Evolutionary conservation across 2,797 vertebrate genomes (phyloP), one percentile per base, ranked within the genome.

Genomic region (Xiphorhynchus erythropygius): DNA sequence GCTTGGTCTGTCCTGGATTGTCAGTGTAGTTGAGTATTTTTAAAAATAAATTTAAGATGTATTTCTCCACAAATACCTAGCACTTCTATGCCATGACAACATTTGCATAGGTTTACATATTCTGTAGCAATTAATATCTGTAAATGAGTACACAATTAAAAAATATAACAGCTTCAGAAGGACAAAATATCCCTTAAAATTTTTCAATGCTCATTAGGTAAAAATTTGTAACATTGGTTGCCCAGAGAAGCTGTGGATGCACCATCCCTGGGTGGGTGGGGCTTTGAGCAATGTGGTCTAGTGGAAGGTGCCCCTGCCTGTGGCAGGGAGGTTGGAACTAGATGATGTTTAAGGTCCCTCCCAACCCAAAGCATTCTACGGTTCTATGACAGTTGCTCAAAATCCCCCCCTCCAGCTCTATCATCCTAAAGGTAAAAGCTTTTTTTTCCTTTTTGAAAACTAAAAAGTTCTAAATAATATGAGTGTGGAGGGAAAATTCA

Each of bases 321-420:
- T 7, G 19, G 63, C 32, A 63, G 32, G 15, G 8, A 7, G 16
- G 11, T 21, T 30, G 11, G 64, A 81, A 67, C 37, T 0, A 18
- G 8, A 28, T 59, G 39, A 59, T n/a, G 18, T 83, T 83, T 44
- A 12, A 63, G 42, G 27, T 39, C 24, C 42, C 27, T 70, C 24
- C 37, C 50, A 70, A 39, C 8, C 19, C 24, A 64, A 77, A 70
- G 23, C 11, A 23, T 70, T 77, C 44, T 27, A 22, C 33, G 28
- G n/a, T 5, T 56, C 24, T 3, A 44, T 13, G 11, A 63, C 0
- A 0, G 18, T 4, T 89, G 52, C 44, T 60, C 28, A 80, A 87
- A 71, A 60, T 59, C 14, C 19, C 18, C 9, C 33, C 62, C 35
- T 85, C n/a, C 62, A 71, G 44, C 11, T 35, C 35, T 50, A 32